Percentiles rank a stretch among this genome's conserved stretches.
phyloP scores from a whole-genome alignment of 2,797 vertebrate genomes.

The Paratrypauchen microcephalus region DNA sequence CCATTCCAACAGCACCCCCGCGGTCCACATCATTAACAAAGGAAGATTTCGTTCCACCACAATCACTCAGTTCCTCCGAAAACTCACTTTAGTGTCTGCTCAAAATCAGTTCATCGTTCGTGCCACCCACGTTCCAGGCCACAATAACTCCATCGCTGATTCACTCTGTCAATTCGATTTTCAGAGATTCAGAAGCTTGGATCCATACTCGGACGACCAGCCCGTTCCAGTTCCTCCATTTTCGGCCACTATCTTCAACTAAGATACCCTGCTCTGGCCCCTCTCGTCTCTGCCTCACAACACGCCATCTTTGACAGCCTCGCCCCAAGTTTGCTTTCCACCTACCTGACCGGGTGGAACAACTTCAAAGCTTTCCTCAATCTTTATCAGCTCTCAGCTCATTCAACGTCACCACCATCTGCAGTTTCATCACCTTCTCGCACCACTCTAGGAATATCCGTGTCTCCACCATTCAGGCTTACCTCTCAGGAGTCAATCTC shows the following conservation, averaged over 20 bases:
- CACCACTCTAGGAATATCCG: too few species aligned
- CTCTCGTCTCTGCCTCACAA: not conserved
- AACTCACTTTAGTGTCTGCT: too few species aligned
- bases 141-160: not conserved
- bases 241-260: not conserved
- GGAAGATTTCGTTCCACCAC: too few species aligned
- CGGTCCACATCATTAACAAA: too few species aligned
- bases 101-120: not conserved
- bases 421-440: too few species aligned
- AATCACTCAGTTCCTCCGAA: too few species aligned
- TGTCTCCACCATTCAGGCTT: too few species aligned
- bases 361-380: not conserved
- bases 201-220: not conserved
- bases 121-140: too few species aligned
- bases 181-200: not conserved
- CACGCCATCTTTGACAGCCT: not conserved
- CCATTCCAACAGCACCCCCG: too few species aligned
- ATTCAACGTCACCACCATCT: not conserved
- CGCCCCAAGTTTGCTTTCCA: not conserved
- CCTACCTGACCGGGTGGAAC: not conserved
- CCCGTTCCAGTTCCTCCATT: not conserved
- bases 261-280: not conserved
- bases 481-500: too few species aligned
- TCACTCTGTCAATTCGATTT: not conserved
- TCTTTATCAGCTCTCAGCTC: not conserved